These are phyloP conservation scores for Nycticryphes semicollaris DNA, from an alignment of 2,113 vertebrate species.

Conservation along the genomic window DNA sequence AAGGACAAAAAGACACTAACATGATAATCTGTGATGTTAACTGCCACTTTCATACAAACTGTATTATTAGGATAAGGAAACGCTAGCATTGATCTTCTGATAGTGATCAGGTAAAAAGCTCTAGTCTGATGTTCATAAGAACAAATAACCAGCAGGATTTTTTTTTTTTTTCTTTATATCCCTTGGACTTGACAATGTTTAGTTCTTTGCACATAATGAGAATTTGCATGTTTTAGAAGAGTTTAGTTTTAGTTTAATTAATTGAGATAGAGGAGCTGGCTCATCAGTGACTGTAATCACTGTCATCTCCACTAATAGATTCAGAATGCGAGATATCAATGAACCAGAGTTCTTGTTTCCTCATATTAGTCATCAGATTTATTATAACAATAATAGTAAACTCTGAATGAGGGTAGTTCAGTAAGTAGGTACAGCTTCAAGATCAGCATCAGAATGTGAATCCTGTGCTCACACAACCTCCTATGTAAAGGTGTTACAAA, in stretches of 20 bases:
- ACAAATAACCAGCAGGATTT: background rate
- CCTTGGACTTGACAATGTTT: background rate
- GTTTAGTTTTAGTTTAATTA: background rate
- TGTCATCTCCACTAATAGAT: background rate
- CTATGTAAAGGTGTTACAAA: background rate
- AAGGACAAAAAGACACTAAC: background rate
- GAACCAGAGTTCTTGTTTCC: background rate
- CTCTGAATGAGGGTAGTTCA: background rate
- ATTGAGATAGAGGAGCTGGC: background rate
- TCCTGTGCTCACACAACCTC: background rate
- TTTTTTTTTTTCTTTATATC: background rate
- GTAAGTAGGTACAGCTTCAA: background rate
- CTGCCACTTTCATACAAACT: background rate
- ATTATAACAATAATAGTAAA: background rate
- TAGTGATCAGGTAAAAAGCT: background rate
- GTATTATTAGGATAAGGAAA: background rate
- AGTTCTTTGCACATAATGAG: background rate
- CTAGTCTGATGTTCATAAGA: background rate
- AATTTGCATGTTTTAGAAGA: background rate
- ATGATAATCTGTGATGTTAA: background rate
- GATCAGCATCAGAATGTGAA: background rate
- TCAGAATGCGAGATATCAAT: background rate
- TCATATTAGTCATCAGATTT: background rate
- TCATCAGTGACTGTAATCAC: background rate
- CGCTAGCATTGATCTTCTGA: background rate